Conservation (phyloP, 2,113 vertebrate species). For the Nesospiza acunhae region DNA sequence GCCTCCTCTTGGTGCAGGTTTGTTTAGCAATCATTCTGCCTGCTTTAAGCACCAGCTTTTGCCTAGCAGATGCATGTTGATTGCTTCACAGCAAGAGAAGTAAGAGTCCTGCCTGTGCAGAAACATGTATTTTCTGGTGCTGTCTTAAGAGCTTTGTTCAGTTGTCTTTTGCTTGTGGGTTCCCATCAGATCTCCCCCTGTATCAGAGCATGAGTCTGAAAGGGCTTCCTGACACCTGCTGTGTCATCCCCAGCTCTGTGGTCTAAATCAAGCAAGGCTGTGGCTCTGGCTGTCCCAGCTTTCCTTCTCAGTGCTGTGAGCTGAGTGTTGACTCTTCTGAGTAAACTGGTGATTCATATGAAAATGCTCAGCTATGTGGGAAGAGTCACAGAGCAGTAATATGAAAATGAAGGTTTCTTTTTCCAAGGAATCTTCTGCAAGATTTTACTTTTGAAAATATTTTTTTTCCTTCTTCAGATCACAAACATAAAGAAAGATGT, state of each 20-base stretch:
- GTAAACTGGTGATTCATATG: slow-evolving; percentile 50
- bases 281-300: not conserved
- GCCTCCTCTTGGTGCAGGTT: not conserved
- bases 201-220: not conserved
- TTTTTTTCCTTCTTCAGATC: not conserved
- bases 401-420: slow-evolving; percentile 8
- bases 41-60: not conserved
- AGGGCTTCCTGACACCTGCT: not conserved
- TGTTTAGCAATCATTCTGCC: not conserved
- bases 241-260: not conserved
- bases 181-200: not conserved
- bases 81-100: not conserved
- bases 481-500: not conserved
- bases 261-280: not conserved
- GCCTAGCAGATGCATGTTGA: not conserved
- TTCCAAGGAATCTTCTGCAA: not conserved
- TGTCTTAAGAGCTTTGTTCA: not conserved
- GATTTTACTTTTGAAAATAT: not conserved
- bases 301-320: not conserved
- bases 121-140: not conserved
- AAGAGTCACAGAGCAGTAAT: slow-evolving; percentile 28
- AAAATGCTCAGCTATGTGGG: slow-evolving; percentile 40
- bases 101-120: not conserved
- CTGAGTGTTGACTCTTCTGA: slow-evolving; percentile 37
- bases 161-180: not conserved